A percentile compares a stretch with the other conserved stretches of the same genome.
phyloP scores from a whole-genome alignment of 2,113 vertebrate genomes.

The Cyanistes caeruleus region DNA sequence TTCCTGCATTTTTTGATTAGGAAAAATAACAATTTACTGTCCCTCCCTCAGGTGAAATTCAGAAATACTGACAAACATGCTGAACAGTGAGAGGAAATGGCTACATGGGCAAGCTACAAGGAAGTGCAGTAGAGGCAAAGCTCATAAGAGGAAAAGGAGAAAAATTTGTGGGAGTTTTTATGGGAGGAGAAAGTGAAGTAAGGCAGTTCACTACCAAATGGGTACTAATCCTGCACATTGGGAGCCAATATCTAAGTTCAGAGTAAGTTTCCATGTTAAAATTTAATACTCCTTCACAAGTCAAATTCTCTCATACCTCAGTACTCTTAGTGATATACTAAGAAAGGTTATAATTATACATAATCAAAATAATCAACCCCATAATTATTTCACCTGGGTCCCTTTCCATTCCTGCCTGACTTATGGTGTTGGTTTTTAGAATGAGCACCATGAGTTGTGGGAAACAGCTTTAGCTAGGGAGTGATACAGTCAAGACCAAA shows the following conservation, averaged over 20 bases:
- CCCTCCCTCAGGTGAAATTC: not conserved
- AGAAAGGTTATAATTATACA: not conserved
- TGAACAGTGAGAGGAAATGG: not conserved
- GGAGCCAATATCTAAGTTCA: not conserved
- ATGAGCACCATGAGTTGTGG: not conserved
- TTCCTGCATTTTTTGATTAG: not conserved
- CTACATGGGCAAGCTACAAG: not conserved
- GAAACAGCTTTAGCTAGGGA: not conserved
- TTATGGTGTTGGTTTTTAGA: not conserved
- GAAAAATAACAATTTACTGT: not conserved
- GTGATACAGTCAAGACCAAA: not conserved
- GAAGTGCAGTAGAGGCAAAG: not conserved
- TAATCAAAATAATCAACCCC: not conserved
- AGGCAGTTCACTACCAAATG: not conserved
- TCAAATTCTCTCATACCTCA: not conserved
- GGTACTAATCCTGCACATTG: fast-evolving
- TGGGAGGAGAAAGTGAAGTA: not conserved
- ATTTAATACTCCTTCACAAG: not conserved
- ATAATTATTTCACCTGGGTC: not conserved
- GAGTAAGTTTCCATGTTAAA: not conserved
- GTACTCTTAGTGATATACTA: not conserved
- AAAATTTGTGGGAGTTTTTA: not conserved
- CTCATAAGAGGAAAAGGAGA: not conserved
- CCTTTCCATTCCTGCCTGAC: not conserved
- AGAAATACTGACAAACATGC: not conserved